A percentile compares a stretch with the other conserved stretches of the same genome.
These are phyloP conservation scores for Drosophila elegans DNA, from an alignment of 1,140 invertebrate genomes.

Conservation along the genomic window DNA sequence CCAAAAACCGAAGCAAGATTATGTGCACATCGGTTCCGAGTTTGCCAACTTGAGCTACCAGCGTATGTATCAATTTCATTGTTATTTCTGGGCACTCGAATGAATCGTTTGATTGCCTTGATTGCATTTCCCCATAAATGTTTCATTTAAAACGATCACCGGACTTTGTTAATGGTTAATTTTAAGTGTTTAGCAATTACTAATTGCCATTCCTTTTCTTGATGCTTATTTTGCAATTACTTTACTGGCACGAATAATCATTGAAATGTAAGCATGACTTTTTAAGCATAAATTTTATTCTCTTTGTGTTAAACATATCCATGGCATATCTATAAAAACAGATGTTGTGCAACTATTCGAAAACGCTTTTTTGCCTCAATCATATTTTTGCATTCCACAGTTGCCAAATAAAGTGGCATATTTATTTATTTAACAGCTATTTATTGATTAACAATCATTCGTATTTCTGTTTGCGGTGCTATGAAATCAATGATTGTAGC, in stretches of 20 bases:
- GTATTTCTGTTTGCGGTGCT: background rate
- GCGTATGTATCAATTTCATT: conserved; percentile 2
- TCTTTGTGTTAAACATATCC: no score
- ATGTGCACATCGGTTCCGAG: background rate
- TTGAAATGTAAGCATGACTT: no score
- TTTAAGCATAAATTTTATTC: no score
- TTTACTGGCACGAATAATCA: no score
- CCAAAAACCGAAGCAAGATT: conserved; percentile 1
- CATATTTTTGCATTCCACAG: no score
- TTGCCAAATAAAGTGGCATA: background rate
- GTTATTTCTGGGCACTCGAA: background rate
- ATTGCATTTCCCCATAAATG: background rate
- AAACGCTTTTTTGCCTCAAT: background rate
- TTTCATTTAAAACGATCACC: background rate
- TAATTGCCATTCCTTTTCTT: no score
- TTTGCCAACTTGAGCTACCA: background rate
- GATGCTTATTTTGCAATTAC: no score
- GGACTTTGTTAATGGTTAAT: no score
- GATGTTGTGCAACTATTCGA: background rate
- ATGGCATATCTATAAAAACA: no score
- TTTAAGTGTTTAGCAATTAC: no score
- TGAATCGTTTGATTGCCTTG: background rate
- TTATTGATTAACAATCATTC: conserved; percentile 4
- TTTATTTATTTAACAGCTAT: background rate
- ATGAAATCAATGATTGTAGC: conserved; percentile 13